A percentile compares a stretch with the other conserved stretches of the same genome.
Conservation (phyloP, 2,113 vertebrate species). For the Dolichotis patagonum region DNA sequence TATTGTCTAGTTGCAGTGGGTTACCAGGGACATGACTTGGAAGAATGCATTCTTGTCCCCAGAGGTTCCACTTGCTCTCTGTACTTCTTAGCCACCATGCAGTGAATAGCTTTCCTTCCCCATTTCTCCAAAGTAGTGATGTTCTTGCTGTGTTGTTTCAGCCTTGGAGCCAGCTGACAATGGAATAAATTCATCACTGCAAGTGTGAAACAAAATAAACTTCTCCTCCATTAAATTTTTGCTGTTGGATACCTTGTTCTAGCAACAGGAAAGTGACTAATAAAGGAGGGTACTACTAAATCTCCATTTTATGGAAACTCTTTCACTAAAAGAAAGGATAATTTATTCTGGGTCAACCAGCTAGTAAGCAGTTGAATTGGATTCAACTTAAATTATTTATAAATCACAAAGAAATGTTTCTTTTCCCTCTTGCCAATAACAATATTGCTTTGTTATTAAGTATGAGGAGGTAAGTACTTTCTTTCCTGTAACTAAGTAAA, state of each 20-base stretch:
- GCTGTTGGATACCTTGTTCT: background rate
- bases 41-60: background rate
- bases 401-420: background rate
- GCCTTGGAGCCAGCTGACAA: background rate
- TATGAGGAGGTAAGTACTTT: background rate
- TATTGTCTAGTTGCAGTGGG: background rate
- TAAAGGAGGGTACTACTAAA: background rate
- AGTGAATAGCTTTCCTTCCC: background rate
- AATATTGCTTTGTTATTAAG: background rate
- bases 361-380: background rate
- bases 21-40: background rate
- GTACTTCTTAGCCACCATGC: background rate
- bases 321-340: background rate
- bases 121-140: background rate
- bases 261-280: background rate
- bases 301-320: background rate
- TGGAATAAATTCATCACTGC: background rate
- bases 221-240: background rate
- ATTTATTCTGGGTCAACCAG: background rate
- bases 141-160: background rate
- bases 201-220: background rate
- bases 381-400: conserved; percentile 49
- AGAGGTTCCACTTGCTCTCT: background rate
- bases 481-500: background rate
- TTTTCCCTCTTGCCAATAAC: background rate